Evolutionary conservation across 2,797 vertebrate genomes (phyloP).

Genomic region (Pyrocephalus nanus): DNA sequence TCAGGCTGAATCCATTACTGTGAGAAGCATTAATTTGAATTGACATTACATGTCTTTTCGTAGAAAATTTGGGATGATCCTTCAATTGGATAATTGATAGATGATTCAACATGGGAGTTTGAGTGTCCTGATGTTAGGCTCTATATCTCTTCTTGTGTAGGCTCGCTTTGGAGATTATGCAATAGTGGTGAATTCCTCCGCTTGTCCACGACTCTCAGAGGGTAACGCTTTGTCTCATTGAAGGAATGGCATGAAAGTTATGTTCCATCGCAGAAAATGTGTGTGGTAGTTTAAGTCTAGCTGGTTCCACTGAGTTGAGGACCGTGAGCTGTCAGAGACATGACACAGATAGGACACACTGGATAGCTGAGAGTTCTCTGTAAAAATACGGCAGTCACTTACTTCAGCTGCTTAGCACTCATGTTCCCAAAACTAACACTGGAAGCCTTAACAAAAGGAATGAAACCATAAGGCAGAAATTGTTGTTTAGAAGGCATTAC

Average conservation of each 20-base stretch:
- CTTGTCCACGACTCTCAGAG: neutral
- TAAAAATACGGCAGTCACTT: neutral
- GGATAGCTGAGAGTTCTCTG: neutral
- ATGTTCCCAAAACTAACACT: neutral
- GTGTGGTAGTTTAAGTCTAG: neutral
- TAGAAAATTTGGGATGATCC: neutral
- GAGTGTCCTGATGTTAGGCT: neutral
- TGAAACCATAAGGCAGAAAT: neutral
- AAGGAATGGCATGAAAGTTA: neutral
- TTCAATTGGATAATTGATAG: neutral
- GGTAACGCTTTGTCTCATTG: neutral
- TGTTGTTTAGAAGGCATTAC: neutral
- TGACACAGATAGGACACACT: neutral
- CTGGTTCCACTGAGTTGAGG: neutral
- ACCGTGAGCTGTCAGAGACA: neutral
- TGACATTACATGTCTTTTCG: neutral
- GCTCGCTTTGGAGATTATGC: neutral
- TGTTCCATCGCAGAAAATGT: neutral
- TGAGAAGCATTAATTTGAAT: neutral
- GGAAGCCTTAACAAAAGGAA: neutral
- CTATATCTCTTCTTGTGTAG: neutral
- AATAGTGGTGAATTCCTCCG: neutral
- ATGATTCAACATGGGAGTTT: neutral
- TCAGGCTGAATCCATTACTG: neutral
- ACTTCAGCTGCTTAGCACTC: neutral